Base-by-base conservation (phyloP, 1,140 invertebrate genomes). In the Sweltsa coloradensis region DNA sequence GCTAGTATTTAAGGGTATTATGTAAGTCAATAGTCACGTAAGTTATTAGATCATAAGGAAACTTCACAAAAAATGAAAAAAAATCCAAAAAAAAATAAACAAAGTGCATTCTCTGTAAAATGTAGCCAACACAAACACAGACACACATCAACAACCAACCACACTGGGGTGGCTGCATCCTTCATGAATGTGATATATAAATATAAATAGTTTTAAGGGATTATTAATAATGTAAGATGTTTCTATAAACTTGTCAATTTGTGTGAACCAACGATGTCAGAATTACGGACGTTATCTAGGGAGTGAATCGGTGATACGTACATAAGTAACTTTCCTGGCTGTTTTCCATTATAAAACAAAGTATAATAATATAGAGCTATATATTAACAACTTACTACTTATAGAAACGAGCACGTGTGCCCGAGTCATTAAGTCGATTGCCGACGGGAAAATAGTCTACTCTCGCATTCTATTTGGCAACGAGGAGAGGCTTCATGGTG, bases 171-270 rank as follows among this genome's bases (percentile, higher is more conserved):
- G 25, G 41, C 41, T 37, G 31, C 48, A 43, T 50, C 48, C 41
- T 50, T 50, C 23, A 46, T 50, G 19, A 50, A 36, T 50, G 48
- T 50, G 48, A 50, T 50, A 49, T 47, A 47, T 31, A 44, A 50
- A 37, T 45, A 50, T 34, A 27, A 37, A 29, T 50, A 48, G 41
- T 23, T 50, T 29, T 34, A 43, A 31, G 22, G 22, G 22, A 37
- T 14, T 21, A 14, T 37, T 37, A 9, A 9, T 37, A 37, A 37
- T 18, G 22, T 37, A 21, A 37, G 7, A n/a, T 14, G 34, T 42
- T 34, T 50, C 36, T 47, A 39, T 21, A 47, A 47, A 47, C 37
- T 24, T 29, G 46, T 47, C 46, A 47, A 47, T 47, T 47, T 41
- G 40, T 41, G 26, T 44, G 42, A 44, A 44, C 22, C 34, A 27